Percentiles rank a stretch among this genome's conserved stretches.
Evolutionary conservation across 2,113 vertebrate genomes (phyloP).

Genomic region (Anoplopoma fimbria): DNA sequence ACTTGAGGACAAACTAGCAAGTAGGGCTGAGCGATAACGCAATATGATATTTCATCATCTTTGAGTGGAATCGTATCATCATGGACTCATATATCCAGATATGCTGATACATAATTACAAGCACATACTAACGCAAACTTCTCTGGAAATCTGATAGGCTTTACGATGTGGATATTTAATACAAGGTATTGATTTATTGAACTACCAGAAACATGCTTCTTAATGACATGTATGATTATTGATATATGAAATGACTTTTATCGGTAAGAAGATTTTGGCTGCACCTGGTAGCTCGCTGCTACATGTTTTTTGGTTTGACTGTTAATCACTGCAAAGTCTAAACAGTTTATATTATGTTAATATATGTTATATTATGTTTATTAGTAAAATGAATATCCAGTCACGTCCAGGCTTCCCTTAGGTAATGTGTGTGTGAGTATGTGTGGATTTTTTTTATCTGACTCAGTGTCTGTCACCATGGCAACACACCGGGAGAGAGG

Average conservation of each 20-base stretch:
- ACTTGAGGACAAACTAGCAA: neutral
- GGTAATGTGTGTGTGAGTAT: constrained; percentile 36
- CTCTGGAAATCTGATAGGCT: neutral
- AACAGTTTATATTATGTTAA: constrained; percentile 21
- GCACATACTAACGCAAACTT: neutral
- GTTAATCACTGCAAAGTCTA: constrained; percentile 28
- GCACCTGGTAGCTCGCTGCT: neutral
- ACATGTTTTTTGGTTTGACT: constrained; percentile 25
- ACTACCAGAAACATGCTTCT: too few relatives aligned
- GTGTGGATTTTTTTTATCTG: constrained; percentile 39
- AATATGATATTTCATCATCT: too few relatives aligned
- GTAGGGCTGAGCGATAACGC: too few relatives aligned
- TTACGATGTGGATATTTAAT: neutral
- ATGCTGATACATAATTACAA: neutral
- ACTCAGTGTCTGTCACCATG: constrained; percentile 79
- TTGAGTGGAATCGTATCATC: neutral
- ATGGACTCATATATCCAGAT: neutral
- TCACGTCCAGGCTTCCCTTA: constrained; percentile 24
- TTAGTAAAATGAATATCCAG: constrained; percentile 31
- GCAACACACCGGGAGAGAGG: constrained; percentile 69
- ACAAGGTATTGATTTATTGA: neutral
- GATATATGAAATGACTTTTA: neutral
- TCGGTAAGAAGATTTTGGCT: neutral
- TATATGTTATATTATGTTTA: too few relatives aligned
- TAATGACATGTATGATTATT: too few relatives aligned